Evolutionary conservation across 2,113 vertebrate species (phyloP).

Genomic region (Lynx canadensis): DNA sequence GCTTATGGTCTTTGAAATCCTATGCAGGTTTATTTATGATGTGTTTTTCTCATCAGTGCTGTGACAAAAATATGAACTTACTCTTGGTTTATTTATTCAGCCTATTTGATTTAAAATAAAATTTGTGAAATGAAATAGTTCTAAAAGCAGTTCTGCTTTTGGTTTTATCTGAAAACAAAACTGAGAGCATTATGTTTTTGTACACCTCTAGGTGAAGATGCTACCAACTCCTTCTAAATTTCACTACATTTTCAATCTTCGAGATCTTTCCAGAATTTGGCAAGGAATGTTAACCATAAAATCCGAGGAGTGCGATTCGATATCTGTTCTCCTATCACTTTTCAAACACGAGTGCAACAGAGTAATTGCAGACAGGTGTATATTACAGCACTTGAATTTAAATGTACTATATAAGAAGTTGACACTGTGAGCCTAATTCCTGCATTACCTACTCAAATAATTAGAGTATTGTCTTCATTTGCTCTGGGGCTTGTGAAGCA

Average conservation of each 20-base stretch:
- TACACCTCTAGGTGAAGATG: slow-evolving; percentile 85
- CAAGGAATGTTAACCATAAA: slow-evolving; percentile 88
- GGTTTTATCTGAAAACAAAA: not conserved
- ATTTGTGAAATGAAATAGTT: not conserved
- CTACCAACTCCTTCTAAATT: slow-evolving; percentile 90
- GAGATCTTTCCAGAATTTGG: slow-evolving; percentile 90
- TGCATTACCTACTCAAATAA: not conserved
- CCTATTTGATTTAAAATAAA: not conserved
- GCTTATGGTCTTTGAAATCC: not conserved
- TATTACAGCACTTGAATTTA: not conserved
- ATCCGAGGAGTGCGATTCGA: slow-evolving; percentile 82
- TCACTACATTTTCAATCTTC: slow-evolving; percentile 90
- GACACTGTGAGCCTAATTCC: not conserved
- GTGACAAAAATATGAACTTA: not conserved
- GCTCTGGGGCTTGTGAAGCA: not conserved
- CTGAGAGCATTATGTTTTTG: slow-evolving; percentile 45
- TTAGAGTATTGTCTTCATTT: not conserved
- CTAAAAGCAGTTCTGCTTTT: not conserved
- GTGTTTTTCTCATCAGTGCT: not conserved
- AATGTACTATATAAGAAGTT: not conserved
- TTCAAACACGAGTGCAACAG: slow-evolving; percentile 89
- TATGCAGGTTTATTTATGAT: not conserved
- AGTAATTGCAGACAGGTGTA: slow-evolving; percentile 88
- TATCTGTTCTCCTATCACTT: slow-evolving; percentile 78
- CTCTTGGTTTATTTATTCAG: slow-evolving; percentile 17